Conservation (phyloP, 2,113 vertebrate species). For the Gymnorhina tibicen region DNA sequence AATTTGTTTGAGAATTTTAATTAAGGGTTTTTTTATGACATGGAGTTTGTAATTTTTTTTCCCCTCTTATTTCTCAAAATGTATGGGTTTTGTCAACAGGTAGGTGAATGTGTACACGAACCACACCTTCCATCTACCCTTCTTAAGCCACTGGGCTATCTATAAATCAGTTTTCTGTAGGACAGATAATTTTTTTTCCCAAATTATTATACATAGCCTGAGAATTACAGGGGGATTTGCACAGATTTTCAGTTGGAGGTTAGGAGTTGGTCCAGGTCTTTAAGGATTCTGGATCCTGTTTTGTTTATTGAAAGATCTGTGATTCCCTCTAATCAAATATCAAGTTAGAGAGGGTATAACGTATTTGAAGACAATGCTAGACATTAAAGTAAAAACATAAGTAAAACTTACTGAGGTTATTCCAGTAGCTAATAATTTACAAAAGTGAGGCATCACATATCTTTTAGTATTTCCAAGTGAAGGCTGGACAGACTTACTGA, state of each 20-base stretch:
- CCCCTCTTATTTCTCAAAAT: neutral
- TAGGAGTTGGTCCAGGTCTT: neutral
- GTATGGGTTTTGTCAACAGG: neutral
- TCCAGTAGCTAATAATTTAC: neutral
- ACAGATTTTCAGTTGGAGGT: neutral
- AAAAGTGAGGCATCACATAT: neutral
- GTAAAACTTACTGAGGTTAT: neutral
- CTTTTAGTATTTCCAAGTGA: neutral
- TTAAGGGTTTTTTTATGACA: neutral
- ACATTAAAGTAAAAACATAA: neutral
- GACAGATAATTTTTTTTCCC: accelerated
- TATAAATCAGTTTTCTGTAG: neutral
- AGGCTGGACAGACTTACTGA: neutral
- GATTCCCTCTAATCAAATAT: neutral
- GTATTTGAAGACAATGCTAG: neutral
- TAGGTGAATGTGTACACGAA: neutral
- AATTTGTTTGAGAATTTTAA: neutral
- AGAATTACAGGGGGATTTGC: neutral
- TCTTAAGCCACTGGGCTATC: neutral
- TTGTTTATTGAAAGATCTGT: neutral
- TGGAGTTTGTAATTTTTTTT: accelerated
- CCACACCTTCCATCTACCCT: neutral
- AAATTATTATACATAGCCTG: neutral
- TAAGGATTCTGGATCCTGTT: neutral
- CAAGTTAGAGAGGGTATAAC: neutral